Base-by-base conservation (phyloP, 2,888 invertebrate genomes). In the Heliconius ethilla region DNA sequence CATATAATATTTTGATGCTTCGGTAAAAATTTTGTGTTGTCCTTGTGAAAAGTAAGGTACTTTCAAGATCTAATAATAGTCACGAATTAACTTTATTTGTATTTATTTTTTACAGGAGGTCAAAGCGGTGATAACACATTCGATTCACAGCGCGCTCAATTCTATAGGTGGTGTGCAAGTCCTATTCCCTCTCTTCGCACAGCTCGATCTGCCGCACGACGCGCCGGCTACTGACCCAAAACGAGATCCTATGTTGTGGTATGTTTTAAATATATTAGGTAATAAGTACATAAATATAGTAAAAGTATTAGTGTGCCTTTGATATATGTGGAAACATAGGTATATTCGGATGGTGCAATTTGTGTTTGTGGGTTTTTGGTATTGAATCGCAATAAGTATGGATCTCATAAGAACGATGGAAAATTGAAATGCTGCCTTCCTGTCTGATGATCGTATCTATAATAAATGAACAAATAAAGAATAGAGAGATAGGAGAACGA, bases 131-230 rank as follows among this genome's bases (percentile, higher is more conserved):
- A 98, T 99, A 89, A 99, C 99, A 81, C 98, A 99, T 95, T 99
- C 99, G 89, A 99, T 99, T 95, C 99, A 99, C 95, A 98, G 98
- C 93, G 99, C 99, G 59, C 95, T 99, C 86, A 99, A 99, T 94
- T 99, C 99, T 77, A 98, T 99, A 88, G 99, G 99, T 82, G 99
- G 99, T 81, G 99, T 99, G 88, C 99, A 98, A 95, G 99, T 99
- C 87, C 95, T 99, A 83, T 99, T 99, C 94, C 99, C 99, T 82
- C 95, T 99, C 86, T 99, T 99, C 95, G 98, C 99, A 45, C 99
- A 99, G 94, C 95, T 99, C 88, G 99, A 99, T 93, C 96, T 98
- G 95, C 97, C 98, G 84, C 98, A 98, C 91, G 98, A 98, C 91
- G 96, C 96, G 84, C 97, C 97, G 81, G 95, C 96, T 65, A 95